A percentile compares a stretch with the other conserved stretches of the same genome.
Conservation (phyloP, 2,113 vertebrate species). For the Leucoraja erinaceus region DNA sequence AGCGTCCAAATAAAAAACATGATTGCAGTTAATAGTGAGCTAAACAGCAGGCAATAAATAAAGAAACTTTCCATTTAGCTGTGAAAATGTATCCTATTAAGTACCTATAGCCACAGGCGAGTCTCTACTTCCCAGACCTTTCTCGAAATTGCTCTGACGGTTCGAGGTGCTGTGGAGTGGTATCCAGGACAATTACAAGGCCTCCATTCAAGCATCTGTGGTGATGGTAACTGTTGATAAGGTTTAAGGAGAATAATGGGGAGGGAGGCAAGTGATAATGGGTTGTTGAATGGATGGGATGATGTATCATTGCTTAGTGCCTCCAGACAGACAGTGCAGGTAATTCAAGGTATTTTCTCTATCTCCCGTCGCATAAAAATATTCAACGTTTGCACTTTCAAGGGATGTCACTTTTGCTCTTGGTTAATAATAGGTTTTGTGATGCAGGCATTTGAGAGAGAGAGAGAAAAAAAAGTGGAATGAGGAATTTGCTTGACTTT, state of each 20-base stretch:
- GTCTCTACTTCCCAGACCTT: constrained; percentile 62
- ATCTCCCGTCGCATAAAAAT: constrained; percentile 64
- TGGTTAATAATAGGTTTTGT: constrained; percentile 53
- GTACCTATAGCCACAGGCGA: constrained; percentile 63
- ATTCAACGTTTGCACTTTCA: constrained; percentile 54
- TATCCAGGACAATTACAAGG: constrained; percentile 75
- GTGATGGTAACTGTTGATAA: constrained; percentile 66
- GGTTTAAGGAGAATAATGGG: constrained; percentile 58
- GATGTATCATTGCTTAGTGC: constrained; percentile 71
- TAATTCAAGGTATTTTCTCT: constrained; percentile 71
- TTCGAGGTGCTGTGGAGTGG: constrained; percentile 74
- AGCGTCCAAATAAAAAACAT: constrained; percentile 62
- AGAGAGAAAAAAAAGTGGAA: not conserved
- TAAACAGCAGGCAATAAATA: constrained; percentile 73
- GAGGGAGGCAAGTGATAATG: constrained; percentile 66
- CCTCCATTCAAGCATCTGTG: constrained; percentile 58
- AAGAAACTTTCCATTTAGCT: constrained; percentile 76
- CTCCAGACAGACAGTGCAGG: constrained; percentile 71
- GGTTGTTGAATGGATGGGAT: constrained; percentile 70
- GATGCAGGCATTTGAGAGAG: constrained; percentile 3
- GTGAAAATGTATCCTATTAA: constrained; percentile 71
- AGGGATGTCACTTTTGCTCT: constrained; percentile 65
- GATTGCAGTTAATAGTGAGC: constrained; percentile 68
- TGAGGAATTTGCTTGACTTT: not conserved
- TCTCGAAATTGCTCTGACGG: constrained; percentile 74